Base-by-base conservation (phyloP, 2,797 vertebrate genomes). In the Smutsia temminckii region DNA sequence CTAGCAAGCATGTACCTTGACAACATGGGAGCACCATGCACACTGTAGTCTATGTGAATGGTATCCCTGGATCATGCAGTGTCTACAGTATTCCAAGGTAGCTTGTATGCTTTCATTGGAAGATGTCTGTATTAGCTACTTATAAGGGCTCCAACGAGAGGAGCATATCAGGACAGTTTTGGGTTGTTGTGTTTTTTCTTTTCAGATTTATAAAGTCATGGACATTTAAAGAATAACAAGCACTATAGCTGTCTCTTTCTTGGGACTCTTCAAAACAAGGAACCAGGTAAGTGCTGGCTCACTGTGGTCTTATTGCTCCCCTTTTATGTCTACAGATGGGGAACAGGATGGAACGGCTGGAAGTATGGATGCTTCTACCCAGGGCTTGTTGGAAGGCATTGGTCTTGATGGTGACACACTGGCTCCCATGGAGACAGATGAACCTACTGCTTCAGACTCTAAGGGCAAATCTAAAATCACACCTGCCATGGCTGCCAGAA, bases 381-480 rank as follows among this genome's bases (percentile, higher is more conserved):
- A 99, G 96, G 99, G 99, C 53, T 98, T 99, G 77, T 97, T 99
- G 96, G 99, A 99, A 98, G 99, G 99, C 75, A 99, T 99, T 98
- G 99, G 99, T 74, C 98, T 99, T 94, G 99, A 99, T 97, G 99
- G 99, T 29, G 99, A 99, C 94, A 98, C 99, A 0, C 96, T 99
- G 96, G 99, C 99, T 96, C 99, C 99, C 55, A 99, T 99, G 99
- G 99, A 99, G 98, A 99, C 99, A 0, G 99, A 99, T 23, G 99
- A 99, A 98, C 99, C 99, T 94, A 98, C 99, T 86, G 87, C 99
- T 83, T 97, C 99, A 21, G 99, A 99, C 96, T 98, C 99, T 11
- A 99, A 99, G 92, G 98, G 99, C 93, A 99, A 99, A 97, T 99
- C 99, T 95, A 99, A 99, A 98, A 99, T 99, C 81, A 99, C 99